These are phyloP conservation scores for Cetoscarus ocellatus DNA, from an alignment of 2,797 vertebrate genomes.

Conservation along the genomic window DNA sequence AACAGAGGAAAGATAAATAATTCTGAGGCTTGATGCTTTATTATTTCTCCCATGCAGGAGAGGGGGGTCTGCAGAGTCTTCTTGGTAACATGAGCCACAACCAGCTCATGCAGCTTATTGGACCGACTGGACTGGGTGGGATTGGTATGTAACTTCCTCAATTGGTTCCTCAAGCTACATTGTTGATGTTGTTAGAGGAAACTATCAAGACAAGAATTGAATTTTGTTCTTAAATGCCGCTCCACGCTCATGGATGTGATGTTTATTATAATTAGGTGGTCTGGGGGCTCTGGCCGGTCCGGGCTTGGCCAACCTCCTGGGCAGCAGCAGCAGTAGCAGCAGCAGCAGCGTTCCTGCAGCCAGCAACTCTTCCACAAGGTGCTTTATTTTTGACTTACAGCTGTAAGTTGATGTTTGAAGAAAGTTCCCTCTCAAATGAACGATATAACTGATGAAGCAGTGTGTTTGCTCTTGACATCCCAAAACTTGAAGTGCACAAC, in stretches of 20 bases:
- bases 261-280: slow-evolving; percentile 83
- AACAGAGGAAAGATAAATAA: not conserved
- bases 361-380: slow-evolving; percentile 95
- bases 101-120: slow-evolving; percentile 99
- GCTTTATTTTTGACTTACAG: not conserved
- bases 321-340: slow-evolving; percentile 82
- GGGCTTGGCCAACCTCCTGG: slow-evolving; percentile 93
- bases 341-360: slow-evolving; percentile 92
- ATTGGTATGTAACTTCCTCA: slow-evolving; percentile 84
- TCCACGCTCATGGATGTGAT: not conserved
- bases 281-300: slow-evolving; percentile 95
- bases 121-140: slow-evolving; percentile 96
- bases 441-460: no score
- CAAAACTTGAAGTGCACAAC: no score
- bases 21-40: not conserved
- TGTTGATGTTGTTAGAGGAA: not conserved
- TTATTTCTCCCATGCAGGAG: slow-evolving; percentile 80
- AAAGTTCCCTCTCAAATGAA: no score
- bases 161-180: not conserved
- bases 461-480: no score
- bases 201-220: not conserved
- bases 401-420: no score
- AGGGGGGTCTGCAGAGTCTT: slow-evolving; percentile 97
- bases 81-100: slow-evolving; percentile 99
- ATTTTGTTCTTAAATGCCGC: not conserved